Conservation (phyloP, 2,888 invertebrate species). For the Andricus curvator region DNA sequence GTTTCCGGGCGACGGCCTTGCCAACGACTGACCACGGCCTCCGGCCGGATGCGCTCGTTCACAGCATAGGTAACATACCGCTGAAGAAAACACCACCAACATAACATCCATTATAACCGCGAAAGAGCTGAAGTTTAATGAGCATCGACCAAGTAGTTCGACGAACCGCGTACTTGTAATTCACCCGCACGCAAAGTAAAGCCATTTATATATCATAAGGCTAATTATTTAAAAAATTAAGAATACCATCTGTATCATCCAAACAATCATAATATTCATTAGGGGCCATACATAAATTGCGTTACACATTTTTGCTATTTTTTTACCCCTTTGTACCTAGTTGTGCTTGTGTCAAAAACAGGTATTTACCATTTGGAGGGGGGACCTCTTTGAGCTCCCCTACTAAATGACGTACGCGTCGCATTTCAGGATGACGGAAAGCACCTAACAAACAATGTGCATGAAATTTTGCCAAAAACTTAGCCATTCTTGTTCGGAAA, state of each 20-base stretch:
- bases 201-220: not conserved
- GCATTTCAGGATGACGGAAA: too few species aligned
- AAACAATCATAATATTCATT: not conserved
- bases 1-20: constrained; percentile 72
- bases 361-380: too few species aligned
- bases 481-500: too few species aligned
- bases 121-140: constrained; percentile 50
- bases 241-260: not conserved
- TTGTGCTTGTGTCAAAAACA: too few species aligned
- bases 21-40: constrained; percentile 65
- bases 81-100: constrained; percentile 55
- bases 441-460: too few species aligned
- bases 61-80: constrained; percentile 46
- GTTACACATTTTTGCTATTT: too few species aligned
- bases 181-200: constrained; percentile 27
- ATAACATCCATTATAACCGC: constrained; percentile 42
- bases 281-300: too few species aligned
- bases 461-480: too few species aligned
- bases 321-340: too few species aligned
- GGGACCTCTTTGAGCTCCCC: too few species aligned
- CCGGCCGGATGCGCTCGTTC: constrained; percentile 55
- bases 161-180: constrained; percentile 52
- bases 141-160: constrained; percentile 54
- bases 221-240: not conserved
- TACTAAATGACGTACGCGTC: too few species aligned